Percentiles rank a stretch among this genome's conserved stretches.
Conservation (phyloP, 2,888 invertebrate species). For the Erynnis tages region DNA sequence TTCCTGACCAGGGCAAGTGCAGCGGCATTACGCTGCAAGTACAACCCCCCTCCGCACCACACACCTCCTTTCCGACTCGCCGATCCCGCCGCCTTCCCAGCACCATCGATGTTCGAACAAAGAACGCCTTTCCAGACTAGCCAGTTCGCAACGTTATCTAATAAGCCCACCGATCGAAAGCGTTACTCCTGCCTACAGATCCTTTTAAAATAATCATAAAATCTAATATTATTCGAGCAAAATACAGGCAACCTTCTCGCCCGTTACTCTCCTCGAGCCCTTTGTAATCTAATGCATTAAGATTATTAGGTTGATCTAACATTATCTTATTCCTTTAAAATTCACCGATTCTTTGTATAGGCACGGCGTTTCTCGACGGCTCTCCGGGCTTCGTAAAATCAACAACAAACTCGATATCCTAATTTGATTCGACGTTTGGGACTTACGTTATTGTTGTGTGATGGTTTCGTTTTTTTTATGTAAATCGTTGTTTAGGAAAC, state of each 20-base stretch:
- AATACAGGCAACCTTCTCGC: conserved; percentile 54
- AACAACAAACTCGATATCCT: conserved; percentile 32
- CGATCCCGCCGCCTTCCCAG: conserved; percentile 37
- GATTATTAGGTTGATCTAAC: conserved; percentile 67
- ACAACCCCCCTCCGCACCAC: conserved; percentile 47
- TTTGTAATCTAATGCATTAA: conserved; percentile 74
- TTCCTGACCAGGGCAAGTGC: conserved; percentile 81
- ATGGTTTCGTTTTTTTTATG: conserved; percentile 4
- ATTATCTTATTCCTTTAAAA: conserved; percentile 59
- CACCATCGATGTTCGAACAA: conserved; percentile 39
- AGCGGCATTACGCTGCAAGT: conserved; percentile 74
- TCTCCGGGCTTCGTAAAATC: conserved; percentile 29
- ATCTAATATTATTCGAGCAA: conserved; percentile 59
- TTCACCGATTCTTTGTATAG: conserved; percentile 42
- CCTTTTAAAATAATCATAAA: conserved; percentile 65
- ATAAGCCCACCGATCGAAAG: conserved; percentile 48
- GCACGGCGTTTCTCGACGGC: conserved; percentile 28
- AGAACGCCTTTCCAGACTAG: conserved; percentile 38
- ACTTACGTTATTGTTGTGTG: conserved; percentile 14
- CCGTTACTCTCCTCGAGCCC: conserved; percentile 42
- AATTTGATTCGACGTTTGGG: conserved; percentile 33
- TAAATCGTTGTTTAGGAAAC: background rate
- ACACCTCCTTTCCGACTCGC: conserved; percentile 44
- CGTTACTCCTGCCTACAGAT: conserved; percentile 39
- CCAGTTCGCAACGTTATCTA: conserved; percentile 47